These are phyloP conservation scores for Zenarchopterus dispar DNA, from an alignment of 2,797 vertebrate genomes.

Conservation along the genomic window DNA sequence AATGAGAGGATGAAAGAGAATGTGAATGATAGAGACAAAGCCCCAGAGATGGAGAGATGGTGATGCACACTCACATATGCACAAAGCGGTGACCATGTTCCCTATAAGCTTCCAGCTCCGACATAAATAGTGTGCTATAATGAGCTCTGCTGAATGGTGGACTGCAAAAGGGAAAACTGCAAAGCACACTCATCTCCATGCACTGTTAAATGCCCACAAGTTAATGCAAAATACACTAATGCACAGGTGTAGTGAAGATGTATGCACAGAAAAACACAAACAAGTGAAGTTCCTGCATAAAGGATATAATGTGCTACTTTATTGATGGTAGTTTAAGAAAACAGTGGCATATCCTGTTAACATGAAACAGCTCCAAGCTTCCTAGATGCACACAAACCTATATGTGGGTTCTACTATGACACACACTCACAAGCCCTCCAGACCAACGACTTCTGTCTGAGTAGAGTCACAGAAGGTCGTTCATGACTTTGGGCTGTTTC, in stretches of 20 bases:
- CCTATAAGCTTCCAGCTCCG: slow-evolving; percentile 6
- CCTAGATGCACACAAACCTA: slow-evolving; percentile 30
- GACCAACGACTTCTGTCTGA: slow-evolving; percentile 48
- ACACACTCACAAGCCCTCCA: slow-evolving; percentile 30
- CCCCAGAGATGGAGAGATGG: slow-evolving; percentile 19
- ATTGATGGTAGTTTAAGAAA: slow-evolving; percentile 73
- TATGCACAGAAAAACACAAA: slow-evolving; percentile 4
- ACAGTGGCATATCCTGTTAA: slow-evolving; percentile 71
- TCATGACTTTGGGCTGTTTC: slow-evolving; percentile 69
- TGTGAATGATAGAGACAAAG: slow-evolving; percentile 24
- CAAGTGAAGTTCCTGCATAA: slow-evolving; percentile 43
- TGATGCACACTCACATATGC: slow-evolving; percentile 6
- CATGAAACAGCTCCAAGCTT: slow-evolving; percentile 58
- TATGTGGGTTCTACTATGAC: slow-evolving; percentile 14
- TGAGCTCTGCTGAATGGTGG: slow-evolving; percentile 19
- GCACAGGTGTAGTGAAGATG: not conserved
- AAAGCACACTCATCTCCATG: slow-evolving; percentile 14
- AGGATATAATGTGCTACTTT: slow-evolving; percentile 64
- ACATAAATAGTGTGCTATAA: slow-evolving; percentile 44
- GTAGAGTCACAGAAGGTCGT: slow-evolving; percentile 54
- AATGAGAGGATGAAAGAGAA: slow-evolving; percentile 29
- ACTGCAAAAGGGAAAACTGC: slow-evolving; percentile 28
- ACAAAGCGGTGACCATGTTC: slow-evolving; percentile 13
- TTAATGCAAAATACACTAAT: slow-evolving; percentile 13
- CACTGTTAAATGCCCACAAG: slow-evolving; percentile 4